Evolutionary conservation across 2,113 vertebrate genomes (phyloP).

Genomic region (Colossoma macropomum): DNA sequence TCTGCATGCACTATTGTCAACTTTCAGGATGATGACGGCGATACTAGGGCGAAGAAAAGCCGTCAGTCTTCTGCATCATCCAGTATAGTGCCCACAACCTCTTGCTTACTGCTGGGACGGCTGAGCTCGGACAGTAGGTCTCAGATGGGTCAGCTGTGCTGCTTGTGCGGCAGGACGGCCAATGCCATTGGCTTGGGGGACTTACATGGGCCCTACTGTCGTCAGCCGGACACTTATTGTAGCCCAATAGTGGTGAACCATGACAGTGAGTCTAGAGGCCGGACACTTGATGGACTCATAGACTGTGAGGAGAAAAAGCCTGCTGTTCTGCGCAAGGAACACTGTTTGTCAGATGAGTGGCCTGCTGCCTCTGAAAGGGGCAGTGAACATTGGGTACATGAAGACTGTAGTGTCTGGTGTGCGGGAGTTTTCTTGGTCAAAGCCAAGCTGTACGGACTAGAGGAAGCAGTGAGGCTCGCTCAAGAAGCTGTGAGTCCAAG

Average conservation of each 20-base stretch:
- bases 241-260: neutral
- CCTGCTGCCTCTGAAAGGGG: slow-evolving; percentile 16
- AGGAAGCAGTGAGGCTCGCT: slow-evolving; percentile 72
- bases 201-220: slow-evolving; percentile 78
- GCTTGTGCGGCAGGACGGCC: slow-evolving; percentile 73
- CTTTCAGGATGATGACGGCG: slow-evolving; percentile 70
- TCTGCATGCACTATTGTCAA: slow-evolving; percentile 73
- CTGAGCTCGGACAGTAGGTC: slow-evolving; percentile 31
- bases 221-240: slow-evolving; percentile 7
- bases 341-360: neutral
- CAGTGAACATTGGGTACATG: slow-evolving; percentile 77
- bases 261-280: slow-evolving; percentile 9
- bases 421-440: slow-evolving; percentile 75
- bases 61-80: slow-evolving; percentile 28
- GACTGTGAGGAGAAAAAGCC: neutral
- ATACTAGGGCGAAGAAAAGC: slow-evolving; percentile 24
- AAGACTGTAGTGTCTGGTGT: slow-evolving; percentile 80
- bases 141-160: slow-evolving; percentile 63
- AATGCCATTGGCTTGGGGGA: slow-evolving; percentile 75
- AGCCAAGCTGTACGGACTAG: slow-evolving; percentile 77
- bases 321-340: slow-evolving; percentile 22
- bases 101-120: slow-evolving; percentile 73
- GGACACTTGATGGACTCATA: neutral
- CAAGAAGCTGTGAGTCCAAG: slow-evolving; percentile 69
- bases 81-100: slow-evolving; percentile 70